phyloP scores from a whole-genome alignment of 2,888 invertebrate species.

The Lochmaea capreae region DNA sequence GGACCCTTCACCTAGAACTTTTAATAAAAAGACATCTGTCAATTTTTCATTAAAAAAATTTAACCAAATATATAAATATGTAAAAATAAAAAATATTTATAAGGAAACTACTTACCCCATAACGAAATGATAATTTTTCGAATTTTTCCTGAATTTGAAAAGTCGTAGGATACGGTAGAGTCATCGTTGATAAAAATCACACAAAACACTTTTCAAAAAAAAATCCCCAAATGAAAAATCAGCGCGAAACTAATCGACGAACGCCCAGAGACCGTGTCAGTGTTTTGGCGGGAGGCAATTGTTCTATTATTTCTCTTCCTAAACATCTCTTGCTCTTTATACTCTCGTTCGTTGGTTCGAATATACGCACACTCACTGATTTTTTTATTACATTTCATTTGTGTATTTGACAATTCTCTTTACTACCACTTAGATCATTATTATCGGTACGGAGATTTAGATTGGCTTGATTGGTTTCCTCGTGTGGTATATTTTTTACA shows the following conservation, averaged over 20 bases:
- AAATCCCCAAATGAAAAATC: slow-evolving; percentile 16
- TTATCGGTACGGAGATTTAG: slow-evolving; percentile 3
- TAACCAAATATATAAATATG: no score
- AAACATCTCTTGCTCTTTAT: slow-evolving; percentile 40
- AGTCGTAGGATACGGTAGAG: slow-evolving; percentile 53
- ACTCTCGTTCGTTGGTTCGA: slow-evolving; percentile 39
- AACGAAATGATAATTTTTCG: slow-evolving; percentile 56
- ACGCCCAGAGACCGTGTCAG: slow-evolving; percentile 10
- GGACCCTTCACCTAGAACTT: no score
- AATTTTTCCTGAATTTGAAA: slow-evolving; percentile 57
- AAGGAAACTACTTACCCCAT: slow-evolving; percentile 60
- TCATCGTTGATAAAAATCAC: slow-evolving; percentile 48
- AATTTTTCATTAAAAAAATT: no score
- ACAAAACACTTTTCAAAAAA: background rate
- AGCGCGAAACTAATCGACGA: slow-evolving; percentile 20
- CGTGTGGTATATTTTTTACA: background rate
- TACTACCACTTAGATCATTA: slow-evolving; percentile 15
- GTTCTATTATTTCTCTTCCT: slow-evolving; percentile 39
- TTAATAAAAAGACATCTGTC: no score
- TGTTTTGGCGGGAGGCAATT: slow-evolving; percentile 26
- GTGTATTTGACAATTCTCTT: slow-evolving; percentile 25
- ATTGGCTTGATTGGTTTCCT: background rate
- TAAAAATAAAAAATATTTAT: no score
- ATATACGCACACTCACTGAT: slow-evolving; percentile 46
- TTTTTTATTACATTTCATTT: slow-evolving; percentile 24